Evolutionary conservation across 2,888 invertebrate species (phyloP), one percentile per base, ranked within the genome.

Genomic region (Phaonia tiefii): DNA sequence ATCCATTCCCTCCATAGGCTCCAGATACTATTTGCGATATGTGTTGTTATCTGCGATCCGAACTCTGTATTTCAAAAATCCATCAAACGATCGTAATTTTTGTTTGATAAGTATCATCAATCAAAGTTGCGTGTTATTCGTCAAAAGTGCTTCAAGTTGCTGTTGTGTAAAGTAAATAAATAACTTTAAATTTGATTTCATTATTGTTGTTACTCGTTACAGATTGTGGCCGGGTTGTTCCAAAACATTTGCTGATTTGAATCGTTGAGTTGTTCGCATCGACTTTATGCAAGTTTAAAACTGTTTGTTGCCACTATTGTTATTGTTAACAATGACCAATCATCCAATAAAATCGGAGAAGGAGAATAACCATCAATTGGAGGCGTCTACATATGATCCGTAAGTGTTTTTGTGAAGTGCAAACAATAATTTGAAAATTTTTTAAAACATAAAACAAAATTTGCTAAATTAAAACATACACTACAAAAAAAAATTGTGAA

Each of bases 291-390:
- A n/a, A n/a, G n/a, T n/a, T n/a, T n/a, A n/a, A n/a, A n/a, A n/a
- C n/a, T n/a, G n/a, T n/a, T n/a, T n/a, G n/a, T n/a, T n/a, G 31
- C 31, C 31, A 31, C n/a, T n/a, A 51, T 51, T 51, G 51, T 20
- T 51, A 31, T 31, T 31, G 51, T 8, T 22, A 20, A 10, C 44
- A 44, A n/a, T 20, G 51, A 20, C 22, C 20, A 22, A 51, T 20
- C 51, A 22, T 51, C 51, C 31, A 5, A 8, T 31, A 31, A 75
- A 86, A 84, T 71, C 31, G 89, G 86, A 65, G 89, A 89, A 79
- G 85, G 85, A 86, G 70, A 87, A 86, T 81, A 86, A 86, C 42
- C 86, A 86, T 58, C 88, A 89, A 69, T 37, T 85, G 76, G 86
- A 85, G 60, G 63, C 82, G 5, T 74, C 82, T 11, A 72, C 73